phyloP scores from a whole-genome alignment of 1,140 invertebrate species.

The Drosophila tristis region DNA sequence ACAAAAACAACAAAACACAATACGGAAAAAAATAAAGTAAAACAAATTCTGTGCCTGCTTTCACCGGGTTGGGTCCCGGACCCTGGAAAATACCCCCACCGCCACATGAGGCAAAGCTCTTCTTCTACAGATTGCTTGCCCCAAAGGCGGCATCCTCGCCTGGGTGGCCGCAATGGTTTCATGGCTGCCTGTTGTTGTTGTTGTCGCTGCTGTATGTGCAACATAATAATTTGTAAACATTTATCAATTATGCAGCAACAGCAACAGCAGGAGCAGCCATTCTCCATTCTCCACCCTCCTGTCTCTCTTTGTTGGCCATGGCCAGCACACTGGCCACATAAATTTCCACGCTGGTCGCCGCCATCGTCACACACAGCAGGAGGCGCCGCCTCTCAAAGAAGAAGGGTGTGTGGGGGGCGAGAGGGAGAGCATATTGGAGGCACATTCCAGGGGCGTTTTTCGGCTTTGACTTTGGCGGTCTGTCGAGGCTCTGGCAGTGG shows the following conservation, averaged over 20 bases:
- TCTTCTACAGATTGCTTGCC: constrained; percentile 6
- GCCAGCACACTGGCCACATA: constrained; percentile 68
- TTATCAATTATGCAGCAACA: constrained; percentile 80
- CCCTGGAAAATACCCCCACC: constrained; percentile 13
- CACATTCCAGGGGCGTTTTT: constrained; percentile 60
- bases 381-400: constrained; percentile 5
- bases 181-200: constrained; percentile 10
- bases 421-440: constrained; percentile 24
- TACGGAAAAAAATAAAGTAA: constrained; percentile 1
- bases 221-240: constrained; percentile 82
- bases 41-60: constrained; percentile 35
- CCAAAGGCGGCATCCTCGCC: constrained; percentile 35
- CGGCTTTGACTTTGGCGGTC: constrained; percentile 52
- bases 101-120: constrained; percentile 1
- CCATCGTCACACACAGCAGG: constrained; percentile 48
- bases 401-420: neutral
- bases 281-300: neutral
- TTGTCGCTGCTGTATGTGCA: constrained; percentile 57
- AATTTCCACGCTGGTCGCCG: constrained; percentile 67
- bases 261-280: constrained; percentile 49
- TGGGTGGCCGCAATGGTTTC: constrained; percentile 55
- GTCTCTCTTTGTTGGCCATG: constrained; percentile 21
- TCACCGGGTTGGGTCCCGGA: constrained; percentile 19
- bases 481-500: constrained; percentile 9
- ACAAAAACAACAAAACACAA: constrained; percentile 3